These are phyloP conservation scores for Mimumesa dahlbomi DNA, from an alignment of 2,888 invertebrate species.

Conservation along the genomic window DNA sequence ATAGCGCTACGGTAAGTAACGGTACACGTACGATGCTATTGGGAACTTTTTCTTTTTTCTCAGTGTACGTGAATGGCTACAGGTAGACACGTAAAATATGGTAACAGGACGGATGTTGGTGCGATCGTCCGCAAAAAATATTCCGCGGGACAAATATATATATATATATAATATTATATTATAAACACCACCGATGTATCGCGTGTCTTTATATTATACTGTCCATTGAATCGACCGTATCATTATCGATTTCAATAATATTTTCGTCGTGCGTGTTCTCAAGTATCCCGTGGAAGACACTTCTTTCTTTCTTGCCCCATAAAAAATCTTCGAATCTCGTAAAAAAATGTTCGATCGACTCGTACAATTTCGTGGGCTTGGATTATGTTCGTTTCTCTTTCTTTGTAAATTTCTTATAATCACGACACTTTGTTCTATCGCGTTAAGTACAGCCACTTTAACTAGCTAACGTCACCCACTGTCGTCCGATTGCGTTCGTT, in stretches of 20 bases:
- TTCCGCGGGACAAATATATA: slow-evolving; percentile 42
- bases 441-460: slow-evolving; percentile 31
- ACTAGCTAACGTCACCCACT: not conserved
- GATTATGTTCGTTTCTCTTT: too few relatives aligned
- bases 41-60: slow-evolving; percentile 21
- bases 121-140: slow-evolving; percentile 44
- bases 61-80: slow-evolving; percentile 23
- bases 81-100: slow-evolving; percentile 42
- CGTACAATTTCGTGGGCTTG: too few relatives aligned
- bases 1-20: too few relatives aligned
- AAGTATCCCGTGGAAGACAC: slow-evolving; percentile 47
- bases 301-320: slow-evolving; percentile 26
- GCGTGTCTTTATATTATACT: too few relatives aligned
- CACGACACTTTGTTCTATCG: slow-evolving; percentile 20
- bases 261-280: slow-evolving; percentile 29
- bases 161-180: too few relatives aligned
- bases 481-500: not conserved
- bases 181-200: slow-evolving; percentile 48
- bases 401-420: not conserved
- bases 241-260: slow-evolving; percentile 14
- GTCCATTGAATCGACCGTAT: slow-evolving; percentile 1
- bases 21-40: too few relatives aligned
- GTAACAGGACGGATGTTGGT: slow-evolving; percentile 58
- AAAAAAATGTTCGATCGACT: too few relatives aligned
- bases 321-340: too few relatives aligned